These are phyloP conservation scores for Steatocranus sp. DNA, from an alignment of 2,797 vertebrate species.

Conservation along the genomic window DNA sequence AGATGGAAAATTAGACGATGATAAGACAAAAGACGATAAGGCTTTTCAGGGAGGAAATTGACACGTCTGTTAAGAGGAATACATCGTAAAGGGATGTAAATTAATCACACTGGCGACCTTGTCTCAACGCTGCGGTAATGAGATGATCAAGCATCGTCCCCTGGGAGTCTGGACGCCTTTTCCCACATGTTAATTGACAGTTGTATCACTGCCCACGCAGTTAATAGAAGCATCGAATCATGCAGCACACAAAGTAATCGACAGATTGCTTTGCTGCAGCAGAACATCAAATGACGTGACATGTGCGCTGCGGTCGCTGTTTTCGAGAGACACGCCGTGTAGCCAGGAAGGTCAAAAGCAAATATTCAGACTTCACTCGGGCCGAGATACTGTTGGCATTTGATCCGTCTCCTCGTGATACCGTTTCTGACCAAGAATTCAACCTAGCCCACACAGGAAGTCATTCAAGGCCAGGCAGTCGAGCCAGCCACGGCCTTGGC, in stretches of 20 bases:
- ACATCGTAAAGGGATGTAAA: conserved; percentile 21
- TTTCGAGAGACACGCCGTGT: neutral
- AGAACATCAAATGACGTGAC: neutral
- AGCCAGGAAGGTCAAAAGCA: conserved; percentile 9
- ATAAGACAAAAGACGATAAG: neutral
- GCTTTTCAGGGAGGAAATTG: neutral
- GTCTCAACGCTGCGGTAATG: conserved; percentile 45
- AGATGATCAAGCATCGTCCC: conserved; percentile 43
- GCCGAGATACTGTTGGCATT: conserved; percentile 16
- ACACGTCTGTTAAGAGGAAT: neutral
- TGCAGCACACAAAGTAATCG: neutral
- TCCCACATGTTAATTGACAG: conserved; percentile 8
- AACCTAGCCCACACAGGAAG: conserved; percentile 56
- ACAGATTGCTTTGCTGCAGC: neutral
- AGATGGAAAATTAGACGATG: neutral
- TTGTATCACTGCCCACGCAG: conserved; percentile 6
- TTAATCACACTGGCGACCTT: conserved; percentile 52
- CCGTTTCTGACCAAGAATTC: conserved; percentile 42
- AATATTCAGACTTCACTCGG: neutral
- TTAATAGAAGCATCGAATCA: neutral
- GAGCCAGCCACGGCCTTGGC: conserved; percentile 46
- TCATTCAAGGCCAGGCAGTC: conserved; percentile 41
- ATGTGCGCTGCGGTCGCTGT: neutral
- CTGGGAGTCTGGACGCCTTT: conserved; percentile 10
- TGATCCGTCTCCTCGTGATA: conserved; percentile 17